Conservation (phyloP, 2,888 invertebrate genomes). For the Diplazon laetatorius region DNA sequence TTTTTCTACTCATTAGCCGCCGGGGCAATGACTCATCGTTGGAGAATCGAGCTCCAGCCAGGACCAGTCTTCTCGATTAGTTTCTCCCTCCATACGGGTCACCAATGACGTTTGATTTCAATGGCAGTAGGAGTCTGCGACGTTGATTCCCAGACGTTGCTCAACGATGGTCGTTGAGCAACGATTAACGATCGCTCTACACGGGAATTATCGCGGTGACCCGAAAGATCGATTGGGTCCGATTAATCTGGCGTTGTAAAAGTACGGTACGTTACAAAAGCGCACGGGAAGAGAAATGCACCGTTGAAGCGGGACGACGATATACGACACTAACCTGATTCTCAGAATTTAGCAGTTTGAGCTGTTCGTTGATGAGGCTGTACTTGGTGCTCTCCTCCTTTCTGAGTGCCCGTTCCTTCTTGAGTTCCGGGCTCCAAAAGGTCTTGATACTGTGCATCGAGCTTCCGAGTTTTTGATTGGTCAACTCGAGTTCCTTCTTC, state of each 20-base stretch:
- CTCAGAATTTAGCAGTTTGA: constrained; percentile 97
- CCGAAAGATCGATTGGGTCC: neutral
- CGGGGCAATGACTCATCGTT: constrained; percentile 59
- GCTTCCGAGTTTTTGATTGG: constrained; percentile 98
- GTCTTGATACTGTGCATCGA: constrained; percentile 99
- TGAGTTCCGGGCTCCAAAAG: constrained; percentile 99
- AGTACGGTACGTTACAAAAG: neutral
- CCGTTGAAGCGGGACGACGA: too few relatives aligned
- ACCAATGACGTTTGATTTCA: constrained; percentile 14
- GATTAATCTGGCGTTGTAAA: neutral
- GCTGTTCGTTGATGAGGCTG: constrained; percentile 97
- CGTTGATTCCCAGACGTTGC: neutral
- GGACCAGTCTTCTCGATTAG: constrained; percentile 39
- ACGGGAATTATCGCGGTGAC: neutral
- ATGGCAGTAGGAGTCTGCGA: neutral
- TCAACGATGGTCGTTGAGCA: neutral
- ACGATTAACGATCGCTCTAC: constrained; percentile 49
- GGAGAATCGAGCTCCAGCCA: constrained; percentile 35
- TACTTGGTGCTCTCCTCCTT: constrained; percentile 99
- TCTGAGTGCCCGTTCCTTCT: constrained; percentile 97
- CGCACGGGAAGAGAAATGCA: too few relatives aligned
- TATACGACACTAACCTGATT: constrained; percentile 90
- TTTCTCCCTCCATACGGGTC: constrained; percentile 15
- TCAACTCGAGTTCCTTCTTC: constrained; percentile 96
- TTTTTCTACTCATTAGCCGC: constrained; percentile 7